These are phyloP conservation scores for Scaptomyza flava DNA, from an alignment of 2,888 invertebrate species.

Conservation along the genomic window DNA sequence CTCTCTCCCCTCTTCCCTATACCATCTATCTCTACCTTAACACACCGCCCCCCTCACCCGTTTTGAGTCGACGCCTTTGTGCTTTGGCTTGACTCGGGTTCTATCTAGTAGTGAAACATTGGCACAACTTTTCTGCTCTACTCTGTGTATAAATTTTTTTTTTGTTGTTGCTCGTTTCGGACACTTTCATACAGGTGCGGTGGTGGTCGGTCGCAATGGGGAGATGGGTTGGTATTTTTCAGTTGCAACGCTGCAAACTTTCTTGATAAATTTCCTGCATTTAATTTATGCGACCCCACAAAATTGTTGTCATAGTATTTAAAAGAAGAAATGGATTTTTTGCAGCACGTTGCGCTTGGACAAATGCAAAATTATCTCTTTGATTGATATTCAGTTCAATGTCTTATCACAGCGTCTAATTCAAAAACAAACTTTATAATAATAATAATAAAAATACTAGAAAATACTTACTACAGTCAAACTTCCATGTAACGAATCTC, in stretches of 20 bases:
- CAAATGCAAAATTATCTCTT: not conserved
- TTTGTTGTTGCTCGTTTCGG: conserved; percentile 5
- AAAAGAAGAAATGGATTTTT: not conserved
- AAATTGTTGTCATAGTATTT: conserved; percentile 11
- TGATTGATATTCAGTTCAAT: conserved; percentile 11
- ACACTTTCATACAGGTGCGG: conserved; percentile 45
- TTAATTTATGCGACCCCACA: conserved; percentile 50
- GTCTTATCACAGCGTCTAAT: not conserved
- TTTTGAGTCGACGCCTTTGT: conserved; percentile 13
- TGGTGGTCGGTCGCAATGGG: not conserved
- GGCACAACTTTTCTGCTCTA: conserved; percentile 54
- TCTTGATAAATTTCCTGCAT: conserved; percentile 50
- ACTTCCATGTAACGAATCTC: too few species aligned
- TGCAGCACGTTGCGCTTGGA: not conserved
- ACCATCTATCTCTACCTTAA: not conserved
- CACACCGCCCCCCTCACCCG: too few species aligned
- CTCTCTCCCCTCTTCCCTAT: too few species aligned
- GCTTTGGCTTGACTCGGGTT: conserved; percentile 30
- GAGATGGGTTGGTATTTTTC: not conserved
- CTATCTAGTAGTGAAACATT: conserved; percentile 74
- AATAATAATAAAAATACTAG: not conserved
- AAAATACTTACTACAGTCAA: not conserved
- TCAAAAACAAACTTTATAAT: not conserved
- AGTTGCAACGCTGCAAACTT: conserved; percentile 39
- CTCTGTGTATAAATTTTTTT: conserved; percentile 16